phyloP scores from a whole-genome alignment of 2,113 vertebrate genomes.

The Mustelus asterias region DNA sequence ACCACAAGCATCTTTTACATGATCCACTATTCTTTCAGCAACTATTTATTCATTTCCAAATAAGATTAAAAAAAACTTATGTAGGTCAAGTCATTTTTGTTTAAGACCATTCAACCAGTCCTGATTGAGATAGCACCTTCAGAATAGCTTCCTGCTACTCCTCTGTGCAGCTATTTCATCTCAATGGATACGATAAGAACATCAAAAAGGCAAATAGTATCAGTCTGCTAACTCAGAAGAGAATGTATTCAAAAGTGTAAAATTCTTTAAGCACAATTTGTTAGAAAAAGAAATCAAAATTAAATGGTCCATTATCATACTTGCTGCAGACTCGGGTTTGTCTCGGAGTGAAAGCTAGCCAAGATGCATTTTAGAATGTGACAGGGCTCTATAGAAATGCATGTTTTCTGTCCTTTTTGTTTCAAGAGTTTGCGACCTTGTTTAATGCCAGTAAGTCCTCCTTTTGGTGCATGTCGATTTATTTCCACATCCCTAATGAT shows the following conservation, averaged over 20 bases:
- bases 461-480: neutral
- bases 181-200: neutral
- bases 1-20: neutral
- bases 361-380: neutral
- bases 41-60: neutral
- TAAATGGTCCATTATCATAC: neutral
- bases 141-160: neutral
- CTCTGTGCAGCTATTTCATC: neutral
- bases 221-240: neutral
- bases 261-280: neutral
- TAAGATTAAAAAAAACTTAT: neutral
- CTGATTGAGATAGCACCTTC: neutral
- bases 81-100: neutral
- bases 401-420: neutral
- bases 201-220: neutral
- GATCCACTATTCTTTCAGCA: neutral
- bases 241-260: neutral
- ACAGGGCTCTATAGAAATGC: neutral
- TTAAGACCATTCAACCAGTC: neutral
- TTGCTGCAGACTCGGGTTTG: neutral
- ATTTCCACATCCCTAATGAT: neutral
- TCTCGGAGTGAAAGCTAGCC: neutral
- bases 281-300: neutral
- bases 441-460: neutral
- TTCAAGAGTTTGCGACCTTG: neutral